phyloP scores from a whole-genome alignment of 2,113 vertebrate species.

The Amia ocellicauda region DNA sequence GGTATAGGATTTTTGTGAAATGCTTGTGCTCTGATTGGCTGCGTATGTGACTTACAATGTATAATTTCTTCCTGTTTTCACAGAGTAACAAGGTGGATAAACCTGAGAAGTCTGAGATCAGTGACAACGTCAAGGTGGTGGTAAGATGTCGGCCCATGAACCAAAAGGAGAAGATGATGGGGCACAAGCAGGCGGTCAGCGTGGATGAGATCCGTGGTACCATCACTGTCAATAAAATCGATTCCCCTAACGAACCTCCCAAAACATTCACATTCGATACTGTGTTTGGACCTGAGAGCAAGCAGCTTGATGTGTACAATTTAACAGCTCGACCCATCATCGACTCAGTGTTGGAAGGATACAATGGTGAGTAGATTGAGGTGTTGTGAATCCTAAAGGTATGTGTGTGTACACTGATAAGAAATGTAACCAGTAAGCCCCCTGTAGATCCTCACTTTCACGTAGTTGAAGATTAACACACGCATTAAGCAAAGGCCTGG shows the following conservation, averaged over 20 bases:
- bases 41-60: no score
- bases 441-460: no score
- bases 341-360: constrained; percentile 93
- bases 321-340: constrained; percentile 95
- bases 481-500: no score
- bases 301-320: constrained; percentile 97
- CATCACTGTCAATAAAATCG: constrained; percentile 89
- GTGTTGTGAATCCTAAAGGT: no score
- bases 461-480: no score
- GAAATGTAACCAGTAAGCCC: no score
- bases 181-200: constrained; percentile 77
- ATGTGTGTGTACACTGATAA: no score
- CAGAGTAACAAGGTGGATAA: constrained; percentile 84
- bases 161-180: constrained; percentile 83
- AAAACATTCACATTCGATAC: constrained; percentile 98
- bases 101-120: constrained; percentile 77
- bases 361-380: constrained; percentile 79
- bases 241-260: constrained; percentile 85
- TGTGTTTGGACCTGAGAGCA: constrained; percentile 93
- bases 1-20: no score
- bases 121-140: constrained; percentile 94
- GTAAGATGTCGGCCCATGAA: constrained; percentile 94
- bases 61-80: constrained; percentile 1
- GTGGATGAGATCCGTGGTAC: constrained; percentile 95
- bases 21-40: no score